Conservation (phyloP, 2,888 invertebrate genomes). For the Lycia hirtaria region DNA sequence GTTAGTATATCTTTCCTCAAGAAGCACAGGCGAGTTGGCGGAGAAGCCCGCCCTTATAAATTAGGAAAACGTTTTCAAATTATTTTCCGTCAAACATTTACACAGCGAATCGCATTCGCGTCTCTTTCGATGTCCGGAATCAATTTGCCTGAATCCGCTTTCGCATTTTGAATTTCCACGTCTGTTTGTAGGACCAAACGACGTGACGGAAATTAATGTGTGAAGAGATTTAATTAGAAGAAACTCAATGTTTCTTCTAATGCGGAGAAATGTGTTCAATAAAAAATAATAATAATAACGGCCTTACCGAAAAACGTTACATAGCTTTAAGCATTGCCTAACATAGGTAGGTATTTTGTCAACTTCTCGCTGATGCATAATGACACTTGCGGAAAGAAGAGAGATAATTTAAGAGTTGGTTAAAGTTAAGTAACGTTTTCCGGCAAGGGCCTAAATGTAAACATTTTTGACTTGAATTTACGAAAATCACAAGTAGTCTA, state of each 20-base stretch:
- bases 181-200: conserved; percentile 57
- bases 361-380: too few relatives aligned
- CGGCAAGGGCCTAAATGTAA: conserved; percentile 62
- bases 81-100: conserved; percentile 75
- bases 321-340: too few relatives aligned
- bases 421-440: too few relatives aligned
- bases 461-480: conserved; percentile 57
- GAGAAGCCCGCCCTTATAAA: conserved; percentile 59
- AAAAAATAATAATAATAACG: too few relatives aligned
- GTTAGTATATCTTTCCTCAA: conserved; percentile 39
- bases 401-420: too few relatives aligned
- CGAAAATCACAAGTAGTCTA: not conserved
- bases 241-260: conserved; percentile 61
- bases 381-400: too few relatives aligned
- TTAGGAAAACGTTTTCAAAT: conserved; percentile 78
- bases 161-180: conserved; percentile 70
- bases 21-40: conserved; percentile 43
- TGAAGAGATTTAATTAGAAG: too few relatives aligned
- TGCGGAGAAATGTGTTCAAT: conserved; percentile 53
- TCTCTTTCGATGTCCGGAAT: conserved; percentile 72
- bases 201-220: conserved; percentile 80
- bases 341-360: too few relatives aligned
- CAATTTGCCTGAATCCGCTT: conserved; percentile 75
- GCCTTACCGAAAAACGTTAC: too few relatives aligned
- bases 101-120: conserved; percentile 65